Base-by-base conservation (phyloP, 2,888 invertebrate species). In the Sarcophaga carnaria region DNA sequence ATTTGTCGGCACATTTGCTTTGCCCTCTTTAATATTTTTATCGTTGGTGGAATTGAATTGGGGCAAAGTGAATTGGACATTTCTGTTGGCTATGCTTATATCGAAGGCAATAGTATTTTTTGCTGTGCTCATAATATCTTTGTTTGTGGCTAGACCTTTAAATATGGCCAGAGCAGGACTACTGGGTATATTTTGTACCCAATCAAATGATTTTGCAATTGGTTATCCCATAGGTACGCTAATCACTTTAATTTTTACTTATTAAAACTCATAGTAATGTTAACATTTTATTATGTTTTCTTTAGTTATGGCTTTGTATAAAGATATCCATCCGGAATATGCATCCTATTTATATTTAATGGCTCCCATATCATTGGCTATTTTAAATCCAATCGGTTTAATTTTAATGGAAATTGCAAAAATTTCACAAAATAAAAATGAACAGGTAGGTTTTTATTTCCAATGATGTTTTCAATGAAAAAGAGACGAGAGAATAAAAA, bases 181-280 rank as follows among this genome's bases (percentile, higher is more conserved):
- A 83, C 97, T 97, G 95, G 97, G 97, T 22, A 98, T 99, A 91
- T 99, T 99, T 93, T 97, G 97, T 90, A 99, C 99, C 0, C 99
- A 99, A 93, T 98, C 98, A 92, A 99, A 99, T 95, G 99, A 99
- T 94, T 99, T 99, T 94, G 99, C 99, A 25, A 95, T 99, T 90
- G 99, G 99, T 87, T 98, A 97, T 94, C 99, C 99, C 8, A 98
- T 99, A 90, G 96, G 98, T 93, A 88, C 90, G 88, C 78, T 66
- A 64, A 47, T 37, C n/a, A 67, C 27, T 45, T 11, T 12, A n/a
- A 4, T 11, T 72, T 12, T 66, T 71, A 12, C 17, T 54, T 54
- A 0, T 54, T 54, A 14, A 14, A 4, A 0, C 17, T 17, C 54
- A 54, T 3, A 4, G 14, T 47, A 11, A 64, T 37, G 62, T 22